These are phyloP conservation scores for Melanophora roralis DNA, from an alignment of 2,888 invertebrate species.

Conservation along the genomic window DNA sequence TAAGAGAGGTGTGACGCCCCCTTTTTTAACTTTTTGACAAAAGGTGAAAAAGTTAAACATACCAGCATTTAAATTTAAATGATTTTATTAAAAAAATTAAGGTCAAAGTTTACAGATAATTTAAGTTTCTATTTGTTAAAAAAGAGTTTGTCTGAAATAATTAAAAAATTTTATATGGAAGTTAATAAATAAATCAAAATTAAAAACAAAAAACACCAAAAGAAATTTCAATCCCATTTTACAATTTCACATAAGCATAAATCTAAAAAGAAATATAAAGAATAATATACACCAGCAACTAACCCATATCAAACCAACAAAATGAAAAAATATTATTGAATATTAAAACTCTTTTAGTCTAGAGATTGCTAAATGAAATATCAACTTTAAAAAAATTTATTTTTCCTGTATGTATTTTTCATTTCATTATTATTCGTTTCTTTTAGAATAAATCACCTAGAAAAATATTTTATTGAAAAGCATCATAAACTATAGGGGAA, in stretches of 20 bases:
- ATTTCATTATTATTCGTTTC: not conserved
- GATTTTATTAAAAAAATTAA: no score
- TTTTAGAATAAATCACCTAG: conserved; percentile 58
- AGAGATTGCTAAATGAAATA: conserved; percentile 34
- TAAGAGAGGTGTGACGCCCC: no score
- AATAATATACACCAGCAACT: not conserved
- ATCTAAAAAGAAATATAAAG: not conserved
- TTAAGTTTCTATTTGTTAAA: no score
- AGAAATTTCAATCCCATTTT: no score
- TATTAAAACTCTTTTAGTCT: conserved; percentile 36
- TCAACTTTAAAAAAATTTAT: conserved; percentile 46
- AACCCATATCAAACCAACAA: not conserved
- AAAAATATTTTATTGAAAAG: conserved; percentile 59
- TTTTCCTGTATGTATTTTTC: conserved; percentile 2
- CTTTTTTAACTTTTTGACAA: no score
- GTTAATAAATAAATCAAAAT: no score
- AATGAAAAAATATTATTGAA: conserved; percentile 9
- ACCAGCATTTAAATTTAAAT: no score
- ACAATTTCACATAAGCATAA: not conserved
- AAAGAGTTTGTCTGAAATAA: no score
- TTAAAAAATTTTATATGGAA: no score
- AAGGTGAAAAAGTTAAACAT: no score
- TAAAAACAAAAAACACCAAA: no score
- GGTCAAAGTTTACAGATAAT: no score
- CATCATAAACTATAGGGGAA: not conserved